Base-by-base conservation (phyloP, 1,140 invertebrate genomes). In the Zaprionus kolodkinae region DNA sequence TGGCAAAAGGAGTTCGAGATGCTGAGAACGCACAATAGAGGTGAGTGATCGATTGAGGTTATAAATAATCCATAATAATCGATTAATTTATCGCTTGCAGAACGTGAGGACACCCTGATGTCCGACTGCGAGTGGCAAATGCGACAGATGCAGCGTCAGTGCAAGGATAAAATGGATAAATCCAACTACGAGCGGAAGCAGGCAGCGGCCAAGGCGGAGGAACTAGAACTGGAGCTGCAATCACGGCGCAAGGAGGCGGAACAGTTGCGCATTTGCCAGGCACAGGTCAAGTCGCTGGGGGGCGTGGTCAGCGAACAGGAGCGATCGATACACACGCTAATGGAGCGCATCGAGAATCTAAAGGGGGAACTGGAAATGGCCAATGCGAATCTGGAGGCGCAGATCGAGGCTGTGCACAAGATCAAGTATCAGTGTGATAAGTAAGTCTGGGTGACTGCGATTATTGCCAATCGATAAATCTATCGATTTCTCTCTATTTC, bases 91-190 rank as follows among this genome's bases (percentile, higher is more conserved):
- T 93, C 78, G 92, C 45, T 48, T 33, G 61, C 12, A 72, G 91
- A 94, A 21, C 93, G 95, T 65, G 95, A 96, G 84, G 94, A 95
- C 64, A 93, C 94, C 75, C 88, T 95, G 17, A 91, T 96, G 81
- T 94, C 95, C 60, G 95, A 96, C 86, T 95, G 95, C 74, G 95
- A 96, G 91, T 95, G 95, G 95, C 95, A 96, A 83, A 82, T 96
- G 36, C 88, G 95, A 48, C 94, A 95, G 90, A 95, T 95, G 69
- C 94, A 95, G 83, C 93, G 94, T 64, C 92, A 92, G 15, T 95
- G 94, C 78, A 96, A 96, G 82, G 94, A 94, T 76, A 94, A 94
- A 76, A 73, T 95, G 13, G 94, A 94, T 57, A 94, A 95, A 75
- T 93, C 92, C 79, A 94, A 93, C 75, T 92, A 91, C 64, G 89